Conservation (phyloP, 1,140 invertebrate genomes). For the Caenorhabditis briggsae region DNA sequence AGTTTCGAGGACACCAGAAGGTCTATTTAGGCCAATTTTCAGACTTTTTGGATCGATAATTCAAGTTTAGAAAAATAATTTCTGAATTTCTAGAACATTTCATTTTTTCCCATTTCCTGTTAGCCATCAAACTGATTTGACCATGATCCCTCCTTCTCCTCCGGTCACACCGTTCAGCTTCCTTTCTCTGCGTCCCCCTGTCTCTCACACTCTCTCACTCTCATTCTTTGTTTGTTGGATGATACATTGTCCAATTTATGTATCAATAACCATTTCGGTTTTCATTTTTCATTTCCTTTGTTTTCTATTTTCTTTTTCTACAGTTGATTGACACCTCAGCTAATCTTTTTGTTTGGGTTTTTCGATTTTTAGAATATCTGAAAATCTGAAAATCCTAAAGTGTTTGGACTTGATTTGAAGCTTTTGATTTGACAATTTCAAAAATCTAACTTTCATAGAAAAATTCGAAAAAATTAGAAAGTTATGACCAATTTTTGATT, state of each 20-base stretch:
- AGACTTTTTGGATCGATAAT: too few species aligned
- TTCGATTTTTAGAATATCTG: neutral
- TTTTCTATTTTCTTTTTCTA: neutral
- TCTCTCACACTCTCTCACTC: constrained; percentile 10
- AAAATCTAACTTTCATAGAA: too few species aligned
- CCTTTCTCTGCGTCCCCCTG: neutral
- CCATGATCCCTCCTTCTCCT: constrained; percentile 4
- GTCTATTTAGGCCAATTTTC: too few species aligned
- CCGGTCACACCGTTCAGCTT: constrained; percentile 31
- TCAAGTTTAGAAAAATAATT: too few species aligned
- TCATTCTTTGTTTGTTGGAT: neutral
- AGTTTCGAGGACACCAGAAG: too few species aligned
- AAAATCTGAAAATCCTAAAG: too few species aligned
- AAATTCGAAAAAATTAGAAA: too few species aligned
- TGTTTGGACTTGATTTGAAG: too few species aligned
- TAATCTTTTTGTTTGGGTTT: neutral
- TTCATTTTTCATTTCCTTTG: neutral
- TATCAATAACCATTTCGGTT: constrained; percentile 19
- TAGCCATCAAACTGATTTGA: neutral
- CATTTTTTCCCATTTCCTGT: neutral
- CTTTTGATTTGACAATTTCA: too few species aligned
- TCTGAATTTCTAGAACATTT: neutral
- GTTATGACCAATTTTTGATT: too few species aligned
- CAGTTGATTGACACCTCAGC: neutral
- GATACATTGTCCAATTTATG: neutral